These are phyloP conservation scores for Chelmon rostratus DNA, from an alignment of 2,797 vertebrate genomes.

Conservation along the genomic window DNA sequence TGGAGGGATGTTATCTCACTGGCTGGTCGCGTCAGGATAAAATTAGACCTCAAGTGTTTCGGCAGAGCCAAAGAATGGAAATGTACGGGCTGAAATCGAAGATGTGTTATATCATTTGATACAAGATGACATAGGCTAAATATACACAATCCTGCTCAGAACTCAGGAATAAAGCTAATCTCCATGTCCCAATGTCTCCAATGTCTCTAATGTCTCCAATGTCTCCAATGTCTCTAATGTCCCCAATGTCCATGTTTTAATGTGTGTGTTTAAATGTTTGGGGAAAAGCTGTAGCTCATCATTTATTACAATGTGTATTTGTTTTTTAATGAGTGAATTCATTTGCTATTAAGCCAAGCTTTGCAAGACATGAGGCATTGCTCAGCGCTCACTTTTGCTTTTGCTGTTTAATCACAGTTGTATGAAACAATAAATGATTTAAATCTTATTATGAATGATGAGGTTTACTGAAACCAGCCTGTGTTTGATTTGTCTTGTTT, in stretches of 20 bases:
- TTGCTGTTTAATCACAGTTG: neutral
- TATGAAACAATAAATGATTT: neutral
- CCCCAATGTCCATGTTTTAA: neutral
- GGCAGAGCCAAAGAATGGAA: neutral
- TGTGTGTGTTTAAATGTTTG: neutral
- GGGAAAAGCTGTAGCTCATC: neutral
- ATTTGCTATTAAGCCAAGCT: too few relatives aligned
- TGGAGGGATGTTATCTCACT: neutral
- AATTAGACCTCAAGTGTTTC: neutral
- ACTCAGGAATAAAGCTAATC: neutral
- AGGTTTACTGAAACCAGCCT: slow-evolving; percentile 4
- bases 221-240: too few relatives aligned
- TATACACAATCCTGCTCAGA: too few relatives aligned
- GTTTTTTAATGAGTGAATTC: slow-evolving; percentile 45
- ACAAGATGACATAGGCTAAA: too few relatives aligned
- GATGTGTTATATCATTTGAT: too few relatives aligned
- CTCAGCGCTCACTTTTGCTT: neutral
- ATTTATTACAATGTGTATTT: neutral
- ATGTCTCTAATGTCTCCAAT: too few relatives aligned
- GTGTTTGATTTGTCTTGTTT: slow-evolving; percentile 15
- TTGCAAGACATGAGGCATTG: slow-evolving; percentile 25
- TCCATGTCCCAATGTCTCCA: too few relatives aligned
- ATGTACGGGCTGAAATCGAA: too few relatives aligned
- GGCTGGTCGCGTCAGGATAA: neutral
- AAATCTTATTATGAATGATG: neutral